These are phyloP conservation scores for Craseonycteris thonglongyai DNA, from an alignment of 2,113 vertebrate genomes.

Conservation along the genomic window DNA sequence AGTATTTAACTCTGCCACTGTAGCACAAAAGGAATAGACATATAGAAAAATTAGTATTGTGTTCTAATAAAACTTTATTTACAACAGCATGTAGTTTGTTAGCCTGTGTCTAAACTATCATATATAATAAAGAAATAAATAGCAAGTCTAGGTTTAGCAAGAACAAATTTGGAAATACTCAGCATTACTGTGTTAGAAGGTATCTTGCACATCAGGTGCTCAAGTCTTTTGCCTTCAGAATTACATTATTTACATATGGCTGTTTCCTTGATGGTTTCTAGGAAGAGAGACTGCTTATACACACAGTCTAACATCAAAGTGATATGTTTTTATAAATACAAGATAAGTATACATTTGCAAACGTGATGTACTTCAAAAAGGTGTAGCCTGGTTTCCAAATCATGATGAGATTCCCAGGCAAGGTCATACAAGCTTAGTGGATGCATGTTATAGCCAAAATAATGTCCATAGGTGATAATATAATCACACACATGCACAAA, in stretches of 20 bases:
- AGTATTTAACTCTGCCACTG: neutral
- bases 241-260: neutral
- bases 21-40: neutral
- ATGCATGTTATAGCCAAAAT: neutral
- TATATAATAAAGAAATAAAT: neutral
- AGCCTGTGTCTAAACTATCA: neutral
- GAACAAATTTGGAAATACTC: neutral
- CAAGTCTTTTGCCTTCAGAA: neutral
- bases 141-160: neutral
- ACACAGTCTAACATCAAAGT: neutral
- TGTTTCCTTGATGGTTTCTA: neutral
- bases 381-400: neutral
- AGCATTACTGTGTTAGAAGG: neutral
- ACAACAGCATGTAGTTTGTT: neutral
- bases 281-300: neutral
- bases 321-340: neutral
- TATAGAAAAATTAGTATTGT: neutral
- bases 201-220: neutral
- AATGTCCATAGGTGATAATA: neutral
- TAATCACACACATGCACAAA: neutral
- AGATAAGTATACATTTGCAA: neutral
- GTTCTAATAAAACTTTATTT: neutral
- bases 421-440: neutral
- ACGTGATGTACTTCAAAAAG: neutral
- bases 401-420: neutral